Conservation (phyloP, 2,888 invertebrate genomes). For the Idaea straminata region DNA sequence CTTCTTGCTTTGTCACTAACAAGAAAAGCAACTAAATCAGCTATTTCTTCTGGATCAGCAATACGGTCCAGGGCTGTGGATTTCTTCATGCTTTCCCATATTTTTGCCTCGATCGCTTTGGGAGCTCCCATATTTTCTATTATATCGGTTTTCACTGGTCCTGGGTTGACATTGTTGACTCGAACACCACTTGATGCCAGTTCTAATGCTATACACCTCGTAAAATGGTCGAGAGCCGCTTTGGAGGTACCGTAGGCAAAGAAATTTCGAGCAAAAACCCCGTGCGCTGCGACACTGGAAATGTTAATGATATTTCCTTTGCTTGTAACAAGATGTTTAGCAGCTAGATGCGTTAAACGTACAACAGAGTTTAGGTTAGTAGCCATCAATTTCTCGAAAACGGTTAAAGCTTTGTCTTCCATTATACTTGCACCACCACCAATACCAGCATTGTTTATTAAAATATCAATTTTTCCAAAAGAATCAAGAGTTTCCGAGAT, state of each 20-base stretch:
- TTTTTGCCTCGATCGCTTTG: neutral
- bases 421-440: conserved; percentile 10
- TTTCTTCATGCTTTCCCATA: conserved; percentile 83
- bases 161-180: conserved; percentile 85
- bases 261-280: conserved; percentile 17
- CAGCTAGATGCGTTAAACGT: conserved; percentile 22
- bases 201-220: conserved; percentile 84
- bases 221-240: conserved; percentile 86
- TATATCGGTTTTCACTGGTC: conserved; percentile 74
- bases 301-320: conserved; percentile 30
- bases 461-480: conserved; percentile 22
- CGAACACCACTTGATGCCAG: conserved; percentile 75
- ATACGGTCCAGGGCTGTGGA: conserved; percentile 91
- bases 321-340: conserved; percentile 19
- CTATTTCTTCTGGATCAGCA: conserved; percentile 87
- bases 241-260: conserved; percentile 83
- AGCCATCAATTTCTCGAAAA: conserved; percentile 21
- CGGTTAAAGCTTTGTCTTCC: conserved; percentile 14
- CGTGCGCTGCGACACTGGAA: conserved; percentile 21
- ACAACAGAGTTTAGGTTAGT: conserved; percentile 22
- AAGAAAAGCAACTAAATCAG: conserved; percentile 89
- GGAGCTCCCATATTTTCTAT: conserved; percentile 22
- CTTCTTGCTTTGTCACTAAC: conserved; percentile 89
- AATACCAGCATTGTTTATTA: conserved; percentile 30
- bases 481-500: conserved; percentile 21